These are phyloP conservation scores for Euplexia lucipara DNA, from an alignment of 2,888 invertebrate genomes.

Conservation along the genomic window DNA sequence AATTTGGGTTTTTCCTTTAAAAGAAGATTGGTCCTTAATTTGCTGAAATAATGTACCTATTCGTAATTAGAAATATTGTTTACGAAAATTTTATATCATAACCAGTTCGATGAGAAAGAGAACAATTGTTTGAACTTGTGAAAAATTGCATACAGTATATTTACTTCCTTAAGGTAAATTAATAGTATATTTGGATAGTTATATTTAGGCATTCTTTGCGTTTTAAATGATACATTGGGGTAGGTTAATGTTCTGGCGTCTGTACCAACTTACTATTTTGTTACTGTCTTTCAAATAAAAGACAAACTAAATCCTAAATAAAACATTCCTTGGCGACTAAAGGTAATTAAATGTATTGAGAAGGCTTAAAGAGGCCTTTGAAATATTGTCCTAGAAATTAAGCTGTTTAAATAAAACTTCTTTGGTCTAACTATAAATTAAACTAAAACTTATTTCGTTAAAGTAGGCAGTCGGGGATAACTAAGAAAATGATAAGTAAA, in stretches of 20 bases:
- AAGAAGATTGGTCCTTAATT: no score
- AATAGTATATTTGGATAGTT: no score
- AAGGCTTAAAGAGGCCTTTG: conserved; percentile 7
- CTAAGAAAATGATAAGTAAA: conserved; percentile 2
- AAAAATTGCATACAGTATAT: no score
- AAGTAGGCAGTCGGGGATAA: neutral
- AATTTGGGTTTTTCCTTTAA: no score
- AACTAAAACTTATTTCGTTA: conserved; percentile 6
- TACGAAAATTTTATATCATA: no score
- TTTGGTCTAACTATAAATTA: neutral
- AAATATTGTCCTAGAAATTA: neutral
- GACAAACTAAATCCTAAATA: conserved; percentile 17
- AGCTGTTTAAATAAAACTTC: neutral
- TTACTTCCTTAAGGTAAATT: no score
- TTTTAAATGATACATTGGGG: no score
- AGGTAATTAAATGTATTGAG: conserved; percentile 19
- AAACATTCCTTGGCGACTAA: conserved; percentile 8
- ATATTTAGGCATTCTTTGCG: no score
- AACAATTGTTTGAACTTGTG: no score
- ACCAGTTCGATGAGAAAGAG: no score
- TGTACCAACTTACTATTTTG: neutral
- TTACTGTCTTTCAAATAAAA: conserved; percentile 11
- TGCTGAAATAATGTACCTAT: no score
- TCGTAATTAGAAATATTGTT: no score
- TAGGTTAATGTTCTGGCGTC: conserved; percentile 1